Percentiles rank a stretch among this genome's conserved stretches.
Evolutionary conservation across 2,888 invertebrate species (phyloP).

Genomic region (Luperina nickerlii): DNA sequence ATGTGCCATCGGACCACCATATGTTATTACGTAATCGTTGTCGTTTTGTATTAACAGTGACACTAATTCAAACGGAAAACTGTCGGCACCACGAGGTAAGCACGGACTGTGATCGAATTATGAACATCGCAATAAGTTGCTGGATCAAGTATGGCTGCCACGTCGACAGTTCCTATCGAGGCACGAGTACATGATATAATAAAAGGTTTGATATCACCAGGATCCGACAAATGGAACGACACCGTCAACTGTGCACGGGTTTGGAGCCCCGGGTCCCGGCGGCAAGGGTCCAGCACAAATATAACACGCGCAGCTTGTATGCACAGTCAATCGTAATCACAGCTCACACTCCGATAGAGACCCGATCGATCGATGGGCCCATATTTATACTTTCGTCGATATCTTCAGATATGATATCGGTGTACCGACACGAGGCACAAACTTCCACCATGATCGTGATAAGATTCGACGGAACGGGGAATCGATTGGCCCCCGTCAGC

Average conservation of each 20-base stretch:
- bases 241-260: conserved; percentile 48
- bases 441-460: conserved; percentile 89
- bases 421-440: conserved; percentile 85
- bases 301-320: conserved; percentile 69
- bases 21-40: conserved; percentile 85
- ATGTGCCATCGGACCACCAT: conserved; percentile 84
- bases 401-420: conserved; percentile 89
- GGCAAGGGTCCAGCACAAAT: conserved; percentile 67
- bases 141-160: conserved; percentile 53
- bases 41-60: conserved; percentile 73
- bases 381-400: conserved; percentile 90
- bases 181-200: conserved; percentile 30
- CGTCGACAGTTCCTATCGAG: conserved; percentile 50
- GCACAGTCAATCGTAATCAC: conserved; percentile 83
- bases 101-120: conserved; percentile 24
- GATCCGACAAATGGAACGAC: conserved; percentile 60
- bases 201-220: conserved; percentile 48
- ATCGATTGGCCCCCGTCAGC: conserved; percentile 87
- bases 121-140: conserved; percentile 29
- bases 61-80: conserved; percentile 70
- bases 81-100: conserved; percentile 44
- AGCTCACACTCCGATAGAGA: conserved; percentile 87
- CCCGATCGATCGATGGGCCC: conserved; percentile 89
- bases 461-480: conserved; percentile 85
- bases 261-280: conserved; percentile 26